Evolutionary conservation across 2,888 invertebrate species (phyloP).

Genomic region (Drosophila putrida): DNA sequence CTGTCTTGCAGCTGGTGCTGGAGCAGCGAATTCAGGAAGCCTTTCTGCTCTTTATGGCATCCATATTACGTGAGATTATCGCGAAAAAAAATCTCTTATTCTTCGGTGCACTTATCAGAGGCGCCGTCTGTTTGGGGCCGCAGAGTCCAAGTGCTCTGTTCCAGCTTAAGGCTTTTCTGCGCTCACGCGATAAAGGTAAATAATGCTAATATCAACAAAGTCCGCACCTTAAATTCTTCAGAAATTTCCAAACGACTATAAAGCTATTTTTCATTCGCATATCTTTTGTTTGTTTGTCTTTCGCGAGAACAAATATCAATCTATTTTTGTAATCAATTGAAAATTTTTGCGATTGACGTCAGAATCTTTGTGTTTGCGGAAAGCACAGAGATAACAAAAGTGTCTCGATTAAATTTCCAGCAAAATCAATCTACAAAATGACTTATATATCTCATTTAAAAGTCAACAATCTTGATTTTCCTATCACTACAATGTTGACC

Average conservation of each 20-base stretch:
- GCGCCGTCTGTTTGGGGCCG: slow-evolving; percentile 97
- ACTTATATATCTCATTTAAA: not conserved
- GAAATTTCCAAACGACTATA: not conserved
- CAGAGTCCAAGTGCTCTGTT: slow-evolving; percentile 98
- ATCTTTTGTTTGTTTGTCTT: slow-evolving; percentile 3
- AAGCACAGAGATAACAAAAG: slow-evolving; percentile 2
- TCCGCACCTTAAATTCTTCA: not conserved
- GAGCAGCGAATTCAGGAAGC: slow-evolving; percentile 99
- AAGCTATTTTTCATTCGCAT: slow-evolving; percentile 2
- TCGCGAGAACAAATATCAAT: not conserved
- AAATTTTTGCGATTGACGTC: slow-evolving; percentile 10
- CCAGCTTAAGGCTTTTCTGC: slow-evolving; percentile 95
- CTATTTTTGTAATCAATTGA: slow-evolving; percentile 4
- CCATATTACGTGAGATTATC: slow-evolving; percentile 96
- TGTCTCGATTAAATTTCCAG: not conserved
- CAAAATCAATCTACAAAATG: slow-evolving; percentile 4
- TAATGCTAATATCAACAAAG: not conserved
- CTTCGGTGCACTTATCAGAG: slow-evolving; percentile 95
- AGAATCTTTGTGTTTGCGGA: not conserved
- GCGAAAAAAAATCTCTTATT: too few species aligned
- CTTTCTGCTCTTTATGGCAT: slow-evolving; percentile 97
- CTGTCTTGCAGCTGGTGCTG: slow-evolving; percentile 89
- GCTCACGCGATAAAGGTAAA: slow-evolving; percentile 94
- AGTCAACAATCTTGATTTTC: not conserved
- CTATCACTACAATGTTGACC: not conserved